A percentile compares a stretch with the other conserved stretches of the same genome.
These are phyloP conservation scores for Acanthosepion esculentum DNA, from an alignment of 2,888 invertebrate species.

Conservation along the genomic window DNA sequence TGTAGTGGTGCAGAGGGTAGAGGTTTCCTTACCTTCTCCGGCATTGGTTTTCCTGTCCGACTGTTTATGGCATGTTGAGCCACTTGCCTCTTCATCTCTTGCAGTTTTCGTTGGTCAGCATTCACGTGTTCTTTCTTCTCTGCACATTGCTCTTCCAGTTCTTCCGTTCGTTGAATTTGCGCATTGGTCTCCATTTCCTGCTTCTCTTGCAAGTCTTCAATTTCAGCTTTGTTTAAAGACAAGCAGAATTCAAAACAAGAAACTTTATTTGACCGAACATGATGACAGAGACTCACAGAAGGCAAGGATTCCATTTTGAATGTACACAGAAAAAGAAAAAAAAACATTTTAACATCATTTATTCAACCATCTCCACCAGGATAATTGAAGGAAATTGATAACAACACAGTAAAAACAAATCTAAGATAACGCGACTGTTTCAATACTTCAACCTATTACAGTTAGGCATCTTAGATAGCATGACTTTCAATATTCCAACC, in stretches of 20 bases:
- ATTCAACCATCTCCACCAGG: too few relatives aligned
- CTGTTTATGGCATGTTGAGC: conserved; percentile 71
- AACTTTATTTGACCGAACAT: too few relatives aligned
- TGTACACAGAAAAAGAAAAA: too few relatives aligned
- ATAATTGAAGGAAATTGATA: too few relatives aligned
- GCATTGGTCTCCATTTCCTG: conserved; percentile 65
- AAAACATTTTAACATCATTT: too few relatives aligned
- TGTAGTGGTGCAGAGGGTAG: not conserved
- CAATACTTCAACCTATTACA: too few relatives aligned
- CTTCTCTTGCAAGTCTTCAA: conserved; percentile 71
- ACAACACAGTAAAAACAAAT: too few relatives aligned
- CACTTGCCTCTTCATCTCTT: conserved; percentile 72
- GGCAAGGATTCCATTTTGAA: too few relatives aligned
- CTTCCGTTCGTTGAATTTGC: conserved; percentile 69
- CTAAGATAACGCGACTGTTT: too few relatives aligned
- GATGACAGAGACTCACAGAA: too few relatives aligned
- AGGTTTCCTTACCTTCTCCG: conserved; percentile 63
- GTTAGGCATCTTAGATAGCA: too few relatives aligned
- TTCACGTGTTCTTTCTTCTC: conserved; percentile 71
- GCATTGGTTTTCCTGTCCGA: conserved; percentile 72
- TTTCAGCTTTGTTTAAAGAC: conserved; percentile 64
- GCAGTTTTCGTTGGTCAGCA: conserved; percentile 69
- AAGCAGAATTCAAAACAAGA: not conserved
- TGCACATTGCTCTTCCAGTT: conserved; percentile 69
- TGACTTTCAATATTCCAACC: too few relatives aligned